These are phyloP conservation scores for Microtus montanus DNA, from an alignment of 2,113 vertebrate species.

Conservation along the genomic window DNA sequence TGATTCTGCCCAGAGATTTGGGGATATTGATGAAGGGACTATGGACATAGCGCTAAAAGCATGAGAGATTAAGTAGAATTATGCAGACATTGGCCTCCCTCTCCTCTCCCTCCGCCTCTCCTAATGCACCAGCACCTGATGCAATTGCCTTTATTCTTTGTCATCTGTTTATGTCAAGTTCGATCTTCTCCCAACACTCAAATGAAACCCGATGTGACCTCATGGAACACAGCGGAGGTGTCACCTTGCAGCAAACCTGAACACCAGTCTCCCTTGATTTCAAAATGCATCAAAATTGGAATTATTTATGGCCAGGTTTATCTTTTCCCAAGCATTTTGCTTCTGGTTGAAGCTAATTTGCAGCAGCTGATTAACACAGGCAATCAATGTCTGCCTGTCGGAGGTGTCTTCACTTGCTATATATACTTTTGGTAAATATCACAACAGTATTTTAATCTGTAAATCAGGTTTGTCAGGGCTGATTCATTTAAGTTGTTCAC, in stretches of 20 bases:
- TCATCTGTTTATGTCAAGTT: conserved; percentile 80
- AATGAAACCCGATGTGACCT: conserved; percentile 76
- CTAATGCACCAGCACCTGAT: not conserved
- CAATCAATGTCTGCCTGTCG: conserved; percentile 60
- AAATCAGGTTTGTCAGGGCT: conserved; percentile 82
- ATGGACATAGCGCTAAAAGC: not conserved
- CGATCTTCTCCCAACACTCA: conserved; percentile 68
- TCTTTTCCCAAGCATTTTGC: conserved; percentile 75
- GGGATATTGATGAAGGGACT: conserved; percentile 23
- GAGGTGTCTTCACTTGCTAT: conserved; percentile 79
- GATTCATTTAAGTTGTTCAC: conserved; percentile 78
- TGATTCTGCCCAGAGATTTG: conserved; percentile 40
- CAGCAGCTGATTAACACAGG: conserved; percentile 74
- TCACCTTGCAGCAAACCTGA: conserved; percentile 79
- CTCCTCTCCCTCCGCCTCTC: not conserved
- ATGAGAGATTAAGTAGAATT: not conserved
- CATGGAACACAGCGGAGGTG: conserved; percentile 63
- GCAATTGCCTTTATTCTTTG: conserved; percentile 54
- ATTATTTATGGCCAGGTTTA: conserved; percentile 78
- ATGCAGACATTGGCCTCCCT: rapidly evolving
- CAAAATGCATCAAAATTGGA: conserved; percentile 62
- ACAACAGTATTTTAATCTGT: conserved; percentile 83
- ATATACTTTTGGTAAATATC: conserved; percentile 83
- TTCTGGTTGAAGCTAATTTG: conserved; percentile 75
- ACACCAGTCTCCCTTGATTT: conserved; percentile 65